phyloP scores from a whole-genome alignment of 2,797 vertebrate genomes.

The Sus cebifrons region DNA sequence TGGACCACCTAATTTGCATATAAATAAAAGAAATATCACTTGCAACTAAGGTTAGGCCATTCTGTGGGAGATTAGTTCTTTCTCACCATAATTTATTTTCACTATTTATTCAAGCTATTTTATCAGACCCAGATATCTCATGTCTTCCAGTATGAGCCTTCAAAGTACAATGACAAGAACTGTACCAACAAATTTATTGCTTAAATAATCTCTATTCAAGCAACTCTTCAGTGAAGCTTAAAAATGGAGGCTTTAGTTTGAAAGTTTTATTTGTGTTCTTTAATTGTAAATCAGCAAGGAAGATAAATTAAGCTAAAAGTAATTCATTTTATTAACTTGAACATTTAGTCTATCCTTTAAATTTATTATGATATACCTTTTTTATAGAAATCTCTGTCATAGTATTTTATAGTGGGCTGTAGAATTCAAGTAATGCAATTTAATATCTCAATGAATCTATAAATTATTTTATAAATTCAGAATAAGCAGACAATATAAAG shows the following conservation, averaged over 20 bases:
- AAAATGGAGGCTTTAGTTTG: neutral
- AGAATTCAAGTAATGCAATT: conserved; percentile 19
- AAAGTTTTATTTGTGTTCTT: neutral
- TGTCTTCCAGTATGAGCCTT: neutral
- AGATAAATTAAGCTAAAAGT: neutral
- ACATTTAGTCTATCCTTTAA: neutral
- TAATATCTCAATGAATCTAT: neutral
- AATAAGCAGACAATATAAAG: neutral
- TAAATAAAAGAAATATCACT: neutral
- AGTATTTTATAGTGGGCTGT: neutral
- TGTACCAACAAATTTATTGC: neutral
- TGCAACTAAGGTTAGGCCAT: neutral
- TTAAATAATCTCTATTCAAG: neutral
- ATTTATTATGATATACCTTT: neutral
- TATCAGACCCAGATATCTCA: neutral
- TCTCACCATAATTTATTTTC: neutral
- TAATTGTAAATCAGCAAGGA: neutral
- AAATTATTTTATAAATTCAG: neutral
- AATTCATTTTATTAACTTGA: neutral
- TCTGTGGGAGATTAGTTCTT: neutral
- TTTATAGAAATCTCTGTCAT: neutral
- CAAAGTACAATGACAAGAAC: neutral
- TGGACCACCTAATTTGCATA: neutral
- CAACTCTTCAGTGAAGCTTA: neutral
- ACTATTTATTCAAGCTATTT: neutral